phyloP scores from a whole-genome alignment of 2,888 invertebrate species.

The Colostygia pectinataria region DNA sequence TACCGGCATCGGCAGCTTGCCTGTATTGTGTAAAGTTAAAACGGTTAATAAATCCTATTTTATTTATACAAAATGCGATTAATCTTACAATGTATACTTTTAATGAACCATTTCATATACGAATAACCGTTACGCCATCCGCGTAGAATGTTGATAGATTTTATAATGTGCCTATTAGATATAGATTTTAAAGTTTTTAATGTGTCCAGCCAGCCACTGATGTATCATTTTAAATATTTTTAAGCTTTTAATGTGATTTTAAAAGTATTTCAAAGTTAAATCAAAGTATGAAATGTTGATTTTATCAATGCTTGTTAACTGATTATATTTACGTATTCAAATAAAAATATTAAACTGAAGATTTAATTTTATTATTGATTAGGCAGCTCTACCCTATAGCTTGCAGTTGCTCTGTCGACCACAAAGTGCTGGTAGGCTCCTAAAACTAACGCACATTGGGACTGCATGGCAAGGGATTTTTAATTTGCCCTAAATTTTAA shows the following conservation, averaged over 20 bases:
- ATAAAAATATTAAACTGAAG: slow-evolving; percentile 27
- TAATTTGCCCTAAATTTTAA: too few species aligned
- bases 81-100: background rate
- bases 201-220: slow-evolving; percentile 43
- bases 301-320: slow-evolving; percentile 59
- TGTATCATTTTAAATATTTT: slow-evolving; percentile 39
- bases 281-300: slow-evolving; percentile 56
- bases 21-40: too few species aligned
- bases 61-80: slow-evolving; percentile 1
- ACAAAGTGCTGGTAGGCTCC: too few species aligned
- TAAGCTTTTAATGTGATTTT: slow-evolving; percentile 43
- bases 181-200: slow-evolving; percentile 62
- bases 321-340: slow-evolving; percentile 58
- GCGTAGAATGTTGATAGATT: slow-evolving; percentile 64
- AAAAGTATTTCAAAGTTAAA: slow-evolving; percentile 28
- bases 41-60: background rate
- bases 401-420: too few species aligned
- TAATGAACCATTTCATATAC: slow-evolving; percentile 3
- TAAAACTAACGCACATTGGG: too few species aligned
- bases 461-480: too few species aligned
- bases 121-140: slow-evolving; percentile 44
- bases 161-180: slow-evolving; percentile 56
- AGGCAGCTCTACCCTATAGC: too few species aligned
- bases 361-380: slow-evolving; percentile 4
- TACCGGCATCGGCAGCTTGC: too few species aligned